Base-by-base conservation (phyloP, 2,888 invertebrate species). In the Lobophora halterata region DNA sequence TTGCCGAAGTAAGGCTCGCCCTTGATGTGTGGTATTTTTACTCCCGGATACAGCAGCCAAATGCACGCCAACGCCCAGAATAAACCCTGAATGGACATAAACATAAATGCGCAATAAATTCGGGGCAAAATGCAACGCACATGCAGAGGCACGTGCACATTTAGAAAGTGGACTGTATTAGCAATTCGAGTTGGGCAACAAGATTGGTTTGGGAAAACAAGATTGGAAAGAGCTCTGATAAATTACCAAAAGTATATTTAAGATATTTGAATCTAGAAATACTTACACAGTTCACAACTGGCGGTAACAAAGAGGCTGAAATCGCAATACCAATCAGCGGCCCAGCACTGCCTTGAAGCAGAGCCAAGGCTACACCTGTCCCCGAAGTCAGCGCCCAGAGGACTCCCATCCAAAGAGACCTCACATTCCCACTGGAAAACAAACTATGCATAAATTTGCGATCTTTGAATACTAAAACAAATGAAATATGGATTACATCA, bases 311-410 rank as follows among this genome's bases (percentile, higher is more conserved):
- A 0, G 95, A 95, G 0, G 95, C 95, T 8, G 95, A 95, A 66
- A 96, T 96, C n/a, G 96, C 96, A 32, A 96, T 95, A 40, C 95
- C 96, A 48, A 96, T 95, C 28, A 96, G 79, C 0, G 95, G 95
- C 0, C 95, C 95, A 20, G 93, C 93, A 65, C 94, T 95, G 17
- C 95, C 95, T 64, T 95, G 95, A 0, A 96, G 87, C 32, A 96
- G 82, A n/a, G 95, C 95, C 9, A 96, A 88, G 1, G 95, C 95
- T 6, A 96, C 95, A 4, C 95, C 96, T 3, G 93, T 92, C 6
- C 93, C 93, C 5, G 93, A 93, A 12, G 93, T 93, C 34, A 93
- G 65, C 3, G 93, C 93, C 93, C 93, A 93, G 4, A 93, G 74
- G 0, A 93, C 90, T 20, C 92, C 93, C 92, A 93, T 93, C 93